Conservation (phyloP, 2,113 vertebrate genomes). For the Malurus melanocephalus region DNA sequence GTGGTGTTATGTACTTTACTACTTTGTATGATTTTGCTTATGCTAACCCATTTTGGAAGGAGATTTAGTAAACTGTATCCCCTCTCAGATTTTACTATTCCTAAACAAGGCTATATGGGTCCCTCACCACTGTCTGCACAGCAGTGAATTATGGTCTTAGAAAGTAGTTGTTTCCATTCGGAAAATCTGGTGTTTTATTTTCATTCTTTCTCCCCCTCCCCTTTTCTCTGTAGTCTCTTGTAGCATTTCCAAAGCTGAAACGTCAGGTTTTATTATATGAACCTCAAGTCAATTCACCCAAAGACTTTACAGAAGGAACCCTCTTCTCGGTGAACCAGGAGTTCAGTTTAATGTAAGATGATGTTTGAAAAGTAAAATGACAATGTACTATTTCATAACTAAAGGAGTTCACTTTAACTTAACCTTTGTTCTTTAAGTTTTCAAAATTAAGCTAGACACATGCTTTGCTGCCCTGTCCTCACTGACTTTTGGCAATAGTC, state of each 20-base stretch:
- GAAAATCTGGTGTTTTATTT: slow-evolving; percentile 50
- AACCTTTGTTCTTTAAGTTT: neutral
- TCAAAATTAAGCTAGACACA: neutral
- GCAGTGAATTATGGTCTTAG: neutral
- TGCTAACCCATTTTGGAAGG: neutral
- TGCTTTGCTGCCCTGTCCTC: neutral
- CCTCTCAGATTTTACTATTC: neutral
- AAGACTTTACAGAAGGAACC: slow-evolving; percentile 98
- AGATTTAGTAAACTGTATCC: neutral
- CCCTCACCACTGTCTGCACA: neutral
- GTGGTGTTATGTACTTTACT: neutral
- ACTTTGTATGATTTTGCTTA: neutral
- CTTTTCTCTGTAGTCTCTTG: slow-evolving; percentile 84
- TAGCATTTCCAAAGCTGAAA: slow-evolving; percentile 98
- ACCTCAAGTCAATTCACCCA: slow-evolving; percentile 94
- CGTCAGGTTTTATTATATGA: slow-evolving; percentile 96
- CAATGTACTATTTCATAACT: neutral
- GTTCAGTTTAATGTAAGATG: slow-evolving; percentile 96
- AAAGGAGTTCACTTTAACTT: neutral
- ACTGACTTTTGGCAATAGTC: neutral
- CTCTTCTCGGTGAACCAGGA: slow-evolving; percentile 98
- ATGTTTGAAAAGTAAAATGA: slow-evolving; percentile 45
- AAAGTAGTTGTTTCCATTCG: slow-evolving; percentile 10
- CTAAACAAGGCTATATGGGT: neutral
- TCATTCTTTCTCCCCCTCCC: slow-evolving; percentile 31